Conservation (phyloP, 1,140 invertebrate species). For the Sesamia nonagrioides region DNA sequence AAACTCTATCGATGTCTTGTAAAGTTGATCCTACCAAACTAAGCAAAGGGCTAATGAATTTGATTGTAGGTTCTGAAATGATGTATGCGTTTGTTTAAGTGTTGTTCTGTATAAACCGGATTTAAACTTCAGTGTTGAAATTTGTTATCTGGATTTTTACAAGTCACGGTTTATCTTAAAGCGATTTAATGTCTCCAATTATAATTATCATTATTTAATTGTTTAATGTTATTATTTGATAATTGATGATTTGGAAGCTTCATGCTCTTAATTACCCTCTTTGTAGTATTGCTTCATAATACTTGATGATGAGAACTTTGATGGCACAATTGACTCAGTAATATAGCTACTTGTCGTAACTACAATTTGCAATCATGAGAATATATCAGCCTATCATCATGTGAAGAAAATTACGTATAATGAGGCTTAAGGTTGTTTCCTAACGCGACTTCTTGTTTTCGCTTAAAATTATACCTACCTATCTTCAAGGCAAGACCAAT, state of each 20-base stretch:
- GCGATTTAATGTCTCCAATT: background rate
- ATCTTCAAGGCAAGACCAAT: slow-evolving; percentile 6
- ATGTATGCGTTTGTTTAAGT: background rate
- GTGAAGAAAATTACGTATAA: slow-evolving; percentile 33
- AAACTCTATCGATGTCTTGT: background rate
- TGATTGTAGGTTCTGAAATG: background rate
- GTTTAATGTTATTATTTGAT: background rate
- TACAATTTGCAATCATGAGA: slow-evolving; percentile 20
- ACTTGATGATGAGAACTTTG: background rate
- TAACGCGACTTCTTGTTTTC: slow-evolving; percentile 34
- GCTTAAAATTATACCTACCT: slow-evolving; percentile 8
- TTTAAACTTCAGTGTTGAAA: no score
- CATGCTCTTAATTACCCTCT: background rate
- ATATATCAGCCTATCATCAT: slow-evolving; percentile 25
- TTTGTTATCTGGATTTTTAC: background rate
- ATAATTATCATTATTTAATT: background rate
- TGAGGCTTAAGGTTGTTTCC: slow-evolving; percentile 27
- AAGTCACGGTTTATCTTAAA: background rate
- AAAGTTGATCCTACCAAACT: background rate
- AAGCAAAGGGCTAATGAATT: no score
- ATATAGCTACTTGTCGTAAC: slow-evolving; percentile 13
- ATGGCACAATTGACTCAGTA: slow-evolving; percentile 12
- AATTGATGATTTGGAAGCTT: background rate
- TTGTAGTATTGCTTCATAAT: slow-evolving; percentile 5
- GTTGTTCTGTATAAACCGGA: background rate